These are phyloP conservation scores for Cephus runcator DNA, from an alignment of 2,888 invertebrate species.

Conservation along the genomic window DNA sequence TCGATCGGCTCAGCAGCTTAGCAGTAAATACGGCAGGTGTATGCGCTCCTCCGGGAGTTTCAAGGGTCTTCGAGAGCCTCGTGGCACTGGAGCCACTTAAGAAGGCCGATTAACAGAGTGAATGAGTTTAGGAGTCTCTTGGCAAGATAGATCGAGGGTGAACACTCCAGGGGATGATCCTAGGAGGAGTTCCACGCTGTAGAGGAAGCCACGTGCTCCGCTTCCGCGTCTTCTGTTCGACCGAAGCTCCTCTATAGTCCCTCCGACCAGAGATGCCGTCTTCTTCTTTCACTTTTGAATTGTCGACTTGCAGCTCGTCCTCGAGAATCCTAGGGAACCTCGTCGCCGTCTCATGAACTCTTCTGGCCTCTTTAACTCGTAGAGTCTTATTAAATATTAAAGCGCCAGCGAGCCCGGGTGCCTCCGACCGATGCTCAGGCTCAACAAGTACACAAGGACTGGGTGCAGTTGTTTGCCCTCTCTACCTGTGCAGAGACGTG, in stretches of 20 bases:
- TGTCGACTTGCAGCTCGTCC: too few species aligned
- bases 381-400: conserved; percentile 22
- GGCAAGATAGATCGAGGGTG: background rate
- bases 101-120: background rate
- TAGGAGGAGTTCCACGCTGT: background rate
- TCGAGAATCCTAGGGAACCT: too few species aligned
- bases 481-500: background rate
- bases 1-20: too few species aligned
- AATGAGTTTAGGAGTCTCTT: background rate
- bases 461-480: background rate
- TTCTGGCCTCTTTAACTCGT: conserved; percentile 8
- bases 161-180: too few species aligned
- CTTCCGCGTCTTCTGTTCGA: background rate
- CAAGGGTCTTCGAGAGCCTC: background rate
- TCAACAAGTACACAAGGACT: conserved; percentile 52
- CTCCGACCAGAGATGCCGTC: too few species aligned
- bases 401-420: conserved; percentile 10
- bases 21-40: too few species aligned
- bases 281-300: too few species aligned
- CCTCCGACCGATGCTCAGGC: conserved; percentile 17
- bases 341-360: too few species aligned
- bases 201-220: conserved; percentile 43
- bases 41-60: background rate
- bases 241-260: too few species aligned
- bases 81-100: background rate